Base-by-base conservation (phyloP, 1,140 invertebrate species). In the Spodoptera frugiperda region DNA sequence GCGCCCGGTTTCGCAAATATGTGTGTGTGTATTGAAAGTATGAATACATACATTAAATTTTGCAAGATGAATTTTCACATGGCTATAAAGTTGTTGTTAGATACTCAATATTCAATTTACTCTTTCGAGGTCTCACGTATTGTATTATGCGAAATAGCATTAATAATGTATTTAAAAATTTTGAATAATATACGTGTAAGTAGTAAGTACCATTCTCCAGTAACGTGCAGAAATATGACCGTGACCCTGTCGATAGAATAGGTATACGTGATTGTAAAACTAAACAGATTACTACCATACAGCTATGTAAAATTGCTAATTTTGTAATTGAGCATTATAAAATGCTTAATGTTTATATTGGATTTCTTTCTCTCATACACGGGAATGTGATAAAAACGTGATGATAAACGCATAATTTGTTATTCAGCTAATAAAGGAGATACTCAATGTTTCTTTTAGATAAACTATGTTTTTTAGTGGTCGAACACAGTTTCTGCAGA, bases 1-100 rank as follows among this genome's bases (percentile, higher is more conserved):
- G 81, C 73, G 82, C 79, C 75, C 80, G 82, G 73, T 80, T 73
- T 82, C 75, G 77, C 72, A 61, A 68, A 78, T 79, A 65, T 75
- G 76, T 65, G 44, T 65, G 44, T 63, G 59, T 65, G 61, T 70
- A 70, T 70, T 63, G 14, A 70, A 70, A 49, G 51, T 80, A 80
- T 78, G 78, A 83, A 82, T 83, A 83, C 73, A 59, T 68, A 33
- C 44, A 72, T 81, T 80, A 71, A 19, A 49, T 25, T 44, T 44
- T 55, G 25, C 33, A 49, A 11, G 44, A 49, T 30, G 71, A 33
- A 59, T 59, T 59, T 73, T 68, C 65, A 53, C 65, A 68, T 53
- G 65, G 15, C 21, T 55, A 55, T 54, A n/a, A 55, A 68, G 44
- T 46, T 17, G 14, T 44, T 11, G 15, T 71, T 39, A 71, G 21